Conservation (phyloP, 2,113 vertebrate species). For the Caranx melampygus region DNA sequence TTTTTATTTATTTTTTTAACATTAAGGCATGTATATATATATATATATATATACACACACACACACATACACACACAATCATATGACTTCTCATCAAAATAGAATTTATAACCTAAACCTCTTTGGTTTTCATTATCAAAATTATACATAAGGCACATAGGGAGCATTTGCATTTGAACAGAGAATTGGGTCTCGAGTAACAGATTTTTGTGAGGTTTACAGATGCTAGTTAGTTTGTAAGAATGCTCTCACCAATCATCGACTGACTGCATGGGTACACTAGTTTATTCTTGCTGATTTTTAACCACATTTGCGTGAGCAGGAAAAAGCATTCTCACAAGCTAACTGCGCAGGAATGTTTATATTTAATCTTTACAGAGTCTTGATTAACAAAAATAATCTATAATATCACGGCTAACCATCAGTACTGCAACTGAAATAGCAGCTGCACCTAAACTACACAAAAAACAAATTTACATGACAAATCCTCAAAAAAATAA, state of each 20-base stretch:
- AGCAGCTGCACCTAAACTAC: constrained; percentile 22
- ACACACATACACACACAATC: constrained; percentile 44
- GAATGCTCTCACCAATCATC: constrained; percentile 39
- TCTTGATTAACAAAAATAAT: constrained; percentile 62
- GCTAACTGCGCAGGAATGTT: constrained; percentile 37
- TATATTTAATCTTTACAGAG: constrained; percentile 44
- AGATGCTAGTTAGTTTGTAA: constrained; percentile 37
- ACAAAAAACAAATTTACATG: constrained; percentile 27
- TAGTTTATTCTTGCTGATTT: constrained; percentile 11
- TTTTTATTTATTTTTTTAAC: constrained; percentile 54
- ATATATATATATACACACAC: background rate
- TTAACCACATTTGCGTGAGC: constrained; percentile 48
- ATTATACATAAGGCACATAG: constrained; percentile 76
- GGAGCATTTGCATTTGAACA: constrained; percentile 49
- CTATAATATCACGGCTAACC: constrained; percentile 34
- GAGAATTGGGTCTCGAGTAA: constrained; percentile 17
- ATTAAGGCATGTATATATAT: constrained; percentile 65
- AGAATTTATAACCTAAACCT: constrained; percentile 67
- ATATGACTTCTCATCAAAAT: constrained; percentile 70
- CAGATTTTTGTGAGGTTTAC: constrained; percentile 38
- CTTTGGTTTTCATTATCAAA: constrained; percentile 75
- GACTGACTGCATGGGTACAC: constrained; percentile 26
- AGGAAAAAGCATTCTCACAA: constrained; percentile 43
- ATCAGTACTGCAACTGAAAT: constrained; percentile 21
- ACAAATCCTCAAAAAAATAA: background rate